A percentile compares a stretch with the other conserved stretches of the same genome.
These are phyloP conservation scores for Bubo blakistoni DNA, from an alignment of 2,113 vertebrate genomes.

Conservation along the genomic window DNA sequence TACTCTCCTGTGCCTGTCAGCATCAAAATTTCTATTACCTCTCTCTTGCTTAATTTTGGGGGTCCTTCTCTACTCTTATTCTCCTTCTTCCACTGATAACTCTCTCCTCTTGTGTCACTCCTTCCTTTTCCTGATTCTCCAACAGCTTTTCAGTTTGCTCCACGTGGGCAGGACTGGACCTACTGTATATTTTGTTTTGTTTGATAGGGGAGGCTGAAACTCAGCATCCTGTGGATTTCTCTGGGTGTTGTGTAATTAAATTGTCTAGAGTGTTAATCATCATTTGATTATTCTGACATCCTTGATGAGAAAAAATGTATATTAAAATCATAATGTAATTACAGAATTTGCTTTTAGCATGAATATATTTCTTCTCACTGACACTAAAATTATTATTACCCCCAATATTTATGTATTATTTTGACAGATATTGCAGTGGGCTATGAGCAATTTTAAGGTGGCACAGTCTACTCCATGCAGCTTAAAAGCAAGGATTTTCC, in stretches of 20 bases:
- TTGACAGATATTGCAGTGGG: conserved; percentile 2
- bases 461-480: background rate
- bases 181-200: background rate
- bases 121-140: background rate
- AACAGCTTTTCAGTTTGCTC: background rate
- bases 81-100: background rate
- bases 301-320: conserved; percentile 14
- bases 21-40: background rate
- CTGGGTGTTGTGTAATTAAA: background rate
- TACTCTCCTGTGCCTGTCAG: background rate
- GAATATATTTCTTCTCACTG: background rate
- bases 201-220: background rate
- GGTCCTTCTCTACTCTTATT: background rate
- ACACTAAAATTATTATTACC: background rate
- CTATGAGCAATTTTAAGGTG: conserved; percentile 21
- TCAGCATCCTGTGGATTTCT: background rate
- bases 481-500: background rate
- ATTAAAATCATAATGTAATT: conserved; percentile 17
- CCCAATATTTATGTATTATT: background rate
- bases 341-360: conserved; percentile 20
- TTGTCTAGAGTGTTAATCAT: background rate
- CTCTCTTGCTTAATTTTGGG: background rate
- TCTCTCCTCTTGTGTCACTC: background rate
- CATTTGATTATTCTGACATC: background rate
- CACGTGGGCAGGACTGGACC: background rate